Evolutionary conservation across 1,140 invertebrate species (phyloP).

Genomic region (Saccostrea glomerata): DNA sequence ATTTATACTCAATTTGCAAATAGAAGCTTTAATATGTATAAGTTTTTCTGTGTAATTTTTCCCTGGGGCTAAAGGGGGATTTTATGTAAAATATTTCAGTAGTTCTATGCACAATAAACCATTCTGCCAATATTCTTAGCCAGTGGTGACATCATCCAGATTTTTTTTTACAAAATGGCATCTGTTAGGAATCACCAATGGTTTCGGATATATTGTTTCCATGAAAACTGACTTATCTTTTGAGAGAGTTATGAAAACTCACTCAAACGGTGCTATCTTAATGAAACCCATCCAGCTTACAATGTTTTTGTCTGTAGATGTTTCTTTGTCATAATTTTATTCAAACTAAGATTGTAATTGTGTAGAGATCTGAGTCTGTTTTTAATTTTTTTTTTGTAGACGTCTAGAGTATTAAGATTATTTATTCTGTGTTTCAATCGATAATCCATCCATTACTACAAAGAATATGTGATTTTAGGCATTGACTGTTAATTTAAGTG

Average conservation of each 20-base stretch:
- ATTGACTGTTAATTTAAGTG: background rate
- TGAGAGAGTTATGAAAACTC: background rate
- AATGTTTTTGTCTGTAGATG: background rate
- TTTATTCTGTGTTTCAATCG: slow-evolving; percentile 1
- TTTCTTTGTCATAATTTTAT: background rate
- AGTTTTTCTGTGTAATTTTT: background rate
- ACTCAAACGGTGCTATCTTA: background rate
- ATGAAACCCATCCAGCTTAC: background rate
- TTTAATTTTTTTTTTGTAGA: background rate
- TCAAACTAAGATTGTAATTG: background rate
- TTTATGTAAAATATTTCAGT: background rate
- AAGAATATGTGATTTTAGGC: background rate
- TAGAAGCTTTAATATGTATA: background rate
- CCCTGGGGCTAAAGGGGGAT: background rate
- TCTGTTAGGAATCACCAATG: background rate
- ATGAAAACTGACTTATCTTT: background rate
- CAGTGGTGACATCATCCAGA: background rate
- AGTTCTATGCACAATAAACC: background rate
- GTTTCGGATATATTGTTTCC: background rate
- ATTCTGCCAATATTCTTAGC: background rate
- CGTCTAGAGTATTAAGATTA: too few relatives aligned
- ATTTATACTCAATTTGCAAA: background rate
- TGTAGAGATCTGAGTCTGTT: slow-evolving; percentile 1
- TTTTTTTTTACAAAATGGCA: background rate
- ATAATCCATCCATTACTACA: slow-evolving; percentile 21